Base-by-base conservation (phyloP, 2,888 invertebrate genomes). In the Rotaria sp. region DNA sequence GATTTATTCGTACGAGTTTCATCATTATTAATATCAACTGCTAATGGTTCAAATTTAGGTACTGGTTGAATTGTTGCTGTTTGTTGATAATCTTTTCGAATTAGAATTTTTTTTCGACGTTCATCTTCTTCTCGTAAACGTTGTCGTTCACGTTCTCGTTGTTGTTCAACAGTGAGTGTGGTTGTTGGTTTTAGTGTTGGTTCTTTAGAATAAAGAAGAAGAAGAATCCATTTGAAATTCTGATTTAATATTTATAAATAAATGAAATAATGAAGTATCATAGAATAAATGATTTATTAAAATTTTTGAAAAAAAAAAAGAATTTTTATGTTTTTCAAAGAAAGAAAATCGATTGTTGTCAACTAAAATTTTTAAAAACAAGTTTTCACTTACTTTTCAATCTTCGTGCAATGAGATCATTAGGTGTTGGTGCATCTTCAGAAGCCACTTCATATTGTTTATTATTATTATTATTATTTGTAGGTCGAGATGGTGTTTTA, bases 81-180 rank as follows among this genome's bases (percentile, higher is more conserved):
- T 3, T 10, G 57, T n/a, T 35, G 67, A 18, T 67, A 21, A 35
- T 67, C 67, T 67, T 67, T 67, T 30, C 67, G 67, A 21, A 21
- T 21, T 67, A 67, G 18, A 1, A 67, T 7, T 38, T 67, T 67
- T 21, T 67, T 67, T 67, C 67, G 67, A 35, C 67, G 67, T 67
- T 67, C 67, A 4, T 67, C 67, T 21, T 67, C 67, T 35, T 67
- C 67, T 67, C 35, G 30, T 38, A 67, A 35, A 21, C 67, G 67
- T 67, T 67, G 67, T 35, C 67, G 67, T 67, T 67, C 67, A 67
- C 67, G 67, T 35, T 67, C 67, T 18, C 67, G 67, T 67, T 67
- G 67, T 67, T 67, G 67, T 35, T 67, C 67, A 67, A 67, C 8
- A 35, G 67, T 7, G 18, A 35, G 18, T n/a, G 15, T 59, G 21